These are phyloP conservation scores for Echinops telfairi DNA, from an alignment of 2,113 vertebrate genomes.

Conservation along the genomic window DNA sequence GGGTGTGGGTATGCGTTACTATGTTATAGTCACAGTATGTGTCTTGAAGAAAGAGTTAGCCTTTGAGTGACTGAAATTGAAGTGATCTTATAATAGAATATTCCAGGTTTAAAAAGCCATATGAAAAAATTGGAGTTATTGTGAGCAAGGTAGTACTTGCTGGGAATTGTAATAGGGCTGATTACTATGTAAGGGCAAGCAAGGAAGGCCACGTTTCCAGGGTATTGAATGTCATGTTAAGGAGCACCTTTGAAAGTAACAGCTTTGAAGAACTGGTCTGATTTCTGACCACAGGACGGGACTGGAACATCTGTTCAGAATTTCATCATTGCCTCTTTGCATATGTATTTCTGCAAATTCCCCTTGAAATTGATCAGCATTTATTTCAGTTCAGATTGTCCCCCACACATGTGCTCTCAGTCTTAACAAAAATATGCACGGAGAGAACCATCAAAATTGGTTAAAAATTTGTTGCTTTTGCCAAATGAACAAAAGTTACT, in stretches of 20 bases:
- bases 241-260: not conserved
- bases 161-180: not conserved
- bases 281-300: not conserved
- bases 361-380: slow-evolving; percentile 23
- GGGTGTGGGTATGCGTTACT: not conserved
- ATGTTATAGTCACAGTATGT: not conserved
- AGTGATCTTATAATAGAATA: not conserved
- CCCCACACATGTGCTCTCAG: not conserved
- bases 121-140: not conserved
- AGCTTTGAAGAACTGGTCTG: not conserved
- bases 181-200: not conserved
- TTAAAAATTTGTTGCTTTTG: not conserved
- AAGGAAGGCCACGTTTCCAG: not conserved
- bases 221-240: not conserved
- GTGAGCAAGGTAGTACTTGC: not conserved
- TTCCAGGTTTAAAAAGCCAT: not conserved
- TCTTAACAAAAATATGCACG: not conserved
- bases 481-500: not conserved
- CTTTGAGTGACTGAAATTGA: not conserved
- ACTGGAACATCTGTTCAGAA: not conserved
- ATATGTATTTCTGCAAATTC: not conserved
- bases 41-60: not conserved
- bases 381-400: not conserved
- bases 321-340: not conserved
- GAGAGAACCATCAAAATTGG: not conserved